Evolutionary conservation across 2,888 invertebrate species (phyloP), one percentile per base, ranked within the genome.

Genomic region (Pasiphila rectangulata): DNA sequence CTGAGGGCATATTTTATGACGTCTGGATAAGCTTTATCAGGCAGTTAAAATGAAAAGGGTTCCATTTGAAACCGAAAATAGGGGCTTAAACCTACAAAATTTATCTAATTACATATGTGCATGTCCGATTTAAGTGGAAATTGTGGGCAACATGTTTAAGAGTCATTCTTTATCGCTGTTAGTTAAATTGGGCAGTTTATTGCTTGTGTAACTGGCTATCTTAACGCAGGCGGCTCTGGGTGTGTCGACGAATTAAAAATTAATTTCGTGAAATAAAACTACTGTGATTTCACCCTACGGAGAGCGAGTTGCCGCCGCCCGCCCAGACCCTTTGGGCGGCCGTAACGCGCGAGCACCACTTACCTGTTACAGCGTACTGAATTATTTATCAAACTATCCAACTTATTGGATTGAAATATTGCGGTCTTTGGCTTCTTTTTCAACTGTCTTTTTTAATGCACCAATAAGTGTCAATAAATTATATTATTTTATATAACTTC

Each of bases 341-440:
- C 81, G 74, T 86, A 83, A 84, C 75, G 69, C 67, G 72, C 62
- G 72, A 83, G 74, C 79, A 75, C 81, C 85, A 83, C 85, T 87
- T 87, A 86, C 83, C 79, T 77, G 84, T 83, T 83, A 84, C 83
- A 80, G 75, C 78, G 77, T 74, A 72, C 73, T 86, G 83, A 85
- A 88, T 86, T 82, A 85, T 88, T 86, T 83, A 88, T 83, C 68
- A 76, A 75, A 84, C 82, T 85, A 83, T 81, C 79, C 72, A 61
- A 75, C 76, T 81, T 83, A 83, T 83, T 83, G 81, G 83, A 84
- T 83, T 81, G 80, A 79, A 81, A 83, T 81, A 83, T 76, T 65
- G 67, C 64, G 61, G 65, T 66, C 60, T 61, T 59, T 49, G 59
- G 64, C 64, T 71, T 73, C 63, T 69, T 71, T 61, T 51, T 9